phyloP scores from a whole-genome alignment of 2,888 invertebrate genomes.

The Phania funesta region DNA sequence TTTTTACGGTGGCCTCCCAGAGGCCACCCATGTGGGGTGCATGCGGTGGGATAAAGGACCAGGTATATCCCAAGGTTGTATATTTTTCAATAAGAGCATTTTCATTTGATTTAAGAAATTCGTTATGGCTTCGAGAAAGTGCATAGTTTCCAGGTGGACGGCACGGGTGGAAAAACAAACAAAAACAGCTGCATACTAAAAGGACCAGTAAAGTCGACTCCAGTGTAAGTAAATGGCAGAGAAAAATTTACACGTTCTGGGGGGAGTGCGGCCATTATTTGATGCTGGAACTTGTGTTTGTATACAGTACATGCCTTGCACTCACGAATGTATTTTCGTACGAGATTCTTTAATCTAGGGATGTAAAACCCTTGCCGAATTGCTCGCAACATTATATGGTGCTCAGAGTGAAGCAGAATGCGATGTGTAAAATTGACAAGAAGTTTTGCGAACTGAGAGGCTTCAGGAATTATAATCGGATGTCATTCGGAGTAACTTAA shows the following conservation, averaged over 20 bases:
- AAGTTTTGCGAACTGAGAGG: neutral
- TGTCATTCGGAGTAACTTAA: neutral
- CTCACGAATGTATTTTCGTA: too few species aligned
- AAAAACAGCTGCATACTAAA: neutral
- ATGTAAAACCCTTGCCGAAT: too few species aligned
- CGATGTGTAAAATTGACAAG: neutral
- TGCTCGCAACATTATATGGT: too few species aligned
- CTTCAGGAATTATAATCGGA: neutral
- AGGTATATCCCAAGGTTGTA: neutral
- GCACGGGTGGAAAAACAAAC: neutral
- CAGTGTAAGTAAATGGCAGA: neutral
- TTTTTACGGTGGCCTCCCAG: neutral
- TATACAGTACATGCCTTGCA: too few species aligned
- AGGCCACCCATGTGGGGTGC: too few species aligned
- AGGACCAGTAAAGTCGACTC: neutral
- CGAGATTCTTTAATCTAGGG: too few species aligned
- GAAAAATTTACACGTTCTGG: neutral
- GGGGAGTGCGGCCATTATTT: too few species aligned
- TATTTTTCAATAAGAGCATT: neutral
- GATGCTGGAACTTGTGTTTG: too few species aligned
- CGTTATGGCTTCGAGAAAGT: neutral
- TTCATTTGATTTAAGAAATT: neutral
- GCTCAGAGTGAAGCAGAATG: too few species aligned
- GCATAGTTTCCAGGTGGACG: neutral
- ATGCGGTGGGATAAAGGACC: neutral